Evolutionary conservation across 1,140 invertebrate genomes (phyloP).

Genomic region (Phthorimaea operculella): DNA sequence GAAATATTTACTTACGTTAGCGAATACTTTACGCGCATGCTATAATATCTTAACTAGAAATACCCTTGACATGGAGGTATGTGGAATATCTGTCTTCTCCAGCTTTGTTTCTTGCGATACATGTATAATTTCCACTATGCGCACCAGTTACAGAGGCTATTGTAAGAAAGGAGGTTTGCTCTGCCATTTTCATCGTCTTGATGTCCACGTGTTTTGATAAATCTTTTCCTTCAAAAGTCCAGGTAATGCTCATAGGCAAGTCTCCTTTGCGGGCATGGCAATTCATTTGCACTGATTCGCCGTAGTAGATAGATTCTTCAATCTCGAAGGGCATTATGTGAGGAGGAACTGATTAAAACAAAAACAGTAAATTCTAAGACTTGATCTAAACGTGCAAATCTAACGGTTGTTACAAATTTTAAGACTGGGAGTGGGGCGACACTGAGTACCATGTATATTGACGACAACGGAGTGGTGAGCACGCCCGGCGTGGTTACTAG

Average conservation of each 20-base stretch:
- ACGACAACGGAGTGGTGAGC: constrained; percentile 75
- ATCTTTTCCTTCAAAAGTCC: constrained; percentile 76
- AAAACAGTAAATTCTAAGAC: constrained; percentile 46
- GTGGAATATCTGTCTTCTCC: constrained; percentile 71
- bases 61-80: constrained; percentile 74
- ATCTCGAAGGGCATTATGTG: constrained; percentile 78
- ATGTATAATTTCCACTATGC: constrained; percentile 76
- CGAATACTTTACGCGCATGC: constrained; percentile 43
- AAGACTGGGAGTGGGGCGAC: constrained; percentile 21
- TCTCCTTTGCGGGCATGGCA: constrained; percentile 83
- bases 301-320: constrained; percentile 73
- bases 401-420: constrained; percentile 14
- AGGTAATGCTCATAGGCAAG: constrained; percentile 75
- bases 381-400: constrained; percentile 66
- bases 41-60: constrained; percentile 33
- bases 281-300: constrained; percentile 77
- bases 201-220: constrained; percentile 61
- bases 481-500: constrained; percentile 78
- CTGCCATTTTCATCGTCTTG: constrained; percentile 70
- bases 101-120: constrained; percentile 75
- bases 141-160: constrained; percentile 73
- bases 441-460: constrained; percentile 79
- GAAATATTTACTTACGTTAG: constrained; percentile 46
- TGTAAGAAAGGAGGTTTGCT: constrained; percentile 73
- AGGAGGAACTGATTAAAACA: constrained; percentile 73